phyloP scores from a whole-genome alignment of 1,140 invertebrate species.

The Bombus breviceps region DNA sequence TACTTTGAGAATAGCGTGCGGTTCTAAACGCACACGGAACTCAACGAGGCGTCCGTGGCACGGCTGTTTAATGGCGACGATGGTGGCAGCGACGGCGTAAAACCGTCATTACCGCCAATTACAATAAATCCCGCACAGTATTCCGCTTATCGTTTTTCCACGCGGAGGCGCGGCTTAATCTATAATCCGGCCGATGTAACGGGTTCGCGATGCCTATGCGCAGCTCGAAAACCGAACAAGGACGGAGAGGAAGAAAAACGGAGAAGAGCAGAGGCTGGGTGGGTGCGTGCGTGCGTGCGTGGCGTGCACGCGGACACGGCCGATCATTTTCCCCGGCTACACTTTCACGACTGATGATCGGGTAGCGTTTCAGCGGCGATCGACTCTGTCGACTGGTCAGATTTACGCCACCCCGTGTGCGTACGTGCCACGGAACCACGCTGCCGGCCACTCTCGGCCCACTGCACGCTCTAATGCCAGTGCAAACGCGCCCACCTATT shows the following conservation, averaged over 20 bases:
- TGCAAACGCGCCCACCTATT: conserved; percentile 45
- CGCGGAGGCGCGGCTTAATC: conserved; percentile 69
- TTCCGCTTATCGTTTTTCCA: conserved; percentile 73
- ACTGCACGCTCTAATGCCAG: conserved; percentile 34
- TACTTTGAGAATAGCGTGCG: not conserved
- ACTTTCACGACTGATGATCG: conserved; percentile 78
- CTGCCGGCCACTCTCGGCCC: conserved; percentile 13
- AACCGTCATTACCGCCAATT: conserved; percentile 78
- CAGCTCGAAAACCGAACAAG: not conserved
- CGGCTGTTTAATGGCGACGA: conserved; percentile 21
- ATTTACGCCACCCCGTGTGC: conserved; percentile 65
- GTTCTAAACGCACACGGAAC: not conserved
- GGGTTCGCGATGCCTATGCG: conserved; percentile 46
- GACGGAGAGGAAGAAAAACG: conserved; percentile 17
- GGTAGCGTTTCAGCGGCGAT: conserved; percentile 72
- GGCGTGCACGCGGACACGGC: conserved; percentile 19
- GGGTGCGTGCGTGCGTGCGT: not conserved
- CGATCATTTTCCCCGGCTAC: conserved; percentile 74
- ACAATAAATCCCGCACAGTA: conserved; percentile 75
- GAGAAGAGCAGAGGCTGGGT: not conserved
- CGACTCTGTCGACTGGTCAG: conserved; percentile 61
- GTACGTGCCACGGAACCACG: not conserved
- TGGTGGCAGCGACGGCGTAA: conserved; percentile 61
- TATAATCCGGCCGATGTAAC: conserved; percentile 63
- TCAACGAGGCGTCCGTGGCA: not conserved